Evolutionary conservation across 1,140 invertebrate species (phyloP), one percentile per base, ranked within the genome.

Genomic region (Panagrolaimus sp.): DNA sequence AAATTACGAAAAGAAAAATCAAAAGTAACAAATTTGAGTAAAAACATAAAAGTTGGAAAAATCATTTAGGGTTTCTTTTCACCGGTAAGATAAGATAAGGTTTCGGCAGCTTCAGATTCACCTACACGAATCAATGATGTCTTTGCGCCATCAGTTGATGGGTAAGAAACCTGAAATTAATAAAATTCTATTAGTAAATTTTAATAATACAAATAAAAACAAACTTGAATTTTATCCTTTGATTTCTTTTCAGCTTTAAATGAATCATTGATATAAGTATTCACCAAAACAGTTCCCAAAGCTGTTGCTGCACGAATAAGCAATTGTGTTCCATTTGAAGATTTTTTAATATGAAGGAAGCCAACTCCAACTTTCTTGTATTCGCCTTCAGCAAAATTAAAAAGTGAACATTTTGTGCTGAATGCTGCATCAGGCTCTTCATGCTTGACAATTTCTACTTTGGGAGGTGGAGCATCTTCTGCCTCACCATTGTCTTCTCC

Each of bases 191-290:
- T 21, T 21, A 28, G 28, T 26, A 6, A 12, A 5, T 24, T 26
- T 10, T 58, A 9, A 21, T 47, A 15, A 2, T 15, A 52, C n/a
- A 21, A 24, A 58, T 2, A 3, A 17, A 58, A 58, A 21, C 52
- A 3, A 21, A 58, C 52, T 28, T 58, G 52, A 21, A 58, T 58
- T 28, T 58, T 58, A 28, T 58, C 52, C 52, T 58, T 58, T 12
- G 52, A n/a, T 28, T 58, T 58, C 52, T 58, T 58, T 21, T n/a
- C 2, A 5, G 52, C 52, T 14, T 58, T 58, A n/a, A 58, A 58
- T 21, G 21, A 12, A 2, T 58, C 17, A 24, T 58, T 28, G 52
- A 58, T 21, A 28, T 21, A 21, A 28, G 52, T 58, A 8, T 58
- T 58, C 10, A 58, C 52, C 52, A 12, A 58, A 2, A 58, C 52